Percentiles rank a stretch among this genome's conserved stretches.
phyloP scores from a whole-genome alignment of 2,797 vertebrate species.

The Salarias fasciatus region DNA sequence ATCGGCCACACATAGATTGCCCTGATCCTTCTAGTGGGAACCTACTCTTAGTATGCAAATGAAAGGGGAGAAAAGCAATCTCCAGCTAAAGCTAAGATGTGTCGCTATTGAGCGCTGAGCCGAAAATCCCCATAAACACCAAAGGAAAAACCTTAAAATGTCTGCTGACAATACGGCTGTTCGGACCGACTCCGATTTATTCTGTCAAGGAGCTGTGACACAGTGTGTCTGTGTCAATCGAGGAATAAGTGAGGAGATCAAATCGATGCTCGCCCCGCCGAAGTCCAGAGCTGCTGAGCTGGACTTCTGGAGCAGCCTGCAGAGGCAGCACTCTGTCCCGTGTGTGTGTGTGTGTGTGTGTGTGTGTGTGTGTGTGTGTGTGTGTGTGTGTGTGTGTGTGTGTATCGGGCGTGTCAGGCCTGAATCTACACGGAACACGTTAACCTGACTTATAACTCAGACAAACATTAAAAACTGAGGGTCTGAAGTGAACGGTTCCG shows the following conservation, averaged over 20 bases:
- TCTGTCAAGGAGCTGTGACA: constrained; percentile 69
- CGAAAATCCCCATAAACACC: constrained; percentile 74
- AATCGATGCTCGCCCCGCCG: constrained; percentile 68
- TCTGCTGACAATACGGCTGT: constrained; percentile 70
- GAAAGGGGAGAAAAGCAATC: constrained; percentile 62
- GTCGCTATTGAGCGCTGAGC: constrained; percentile 64
- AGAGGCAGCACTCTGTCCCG: constrained; percentile 63
- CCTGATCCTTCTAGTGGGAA: constrained; percentile 82
- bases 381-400: too few relatives aligned
- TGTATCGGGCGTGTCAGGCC: constrained; percentile 39
- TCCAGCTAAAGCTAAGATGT: constrained; percentile 58
- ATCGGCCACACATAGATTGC: constrained; percentile 79
- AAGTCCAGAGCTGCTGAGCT: constrained; percentile 78
- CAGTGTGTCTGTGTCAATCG: constrained; percentile 73
- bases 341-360: too few relatives aligned
- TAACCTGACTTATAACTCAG: too few relatives aligned
- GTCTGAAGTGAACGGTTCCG: too few relatives aligned
- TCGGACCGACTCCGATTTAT: constrained; percentile 65
- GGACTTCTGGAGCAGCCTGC: constrained; percentile 65
- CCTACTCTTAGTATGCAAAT: constrained; percentile 78
- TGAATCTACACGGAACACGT: constrained; percentile 25
- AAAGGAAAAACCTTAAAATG: constrained; percentile 65
- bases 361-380: too few relatives aligned
- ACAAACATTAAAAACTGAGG: too few relatives aligned
- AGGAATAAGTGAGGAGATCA: constrained; percentile 75